Conservation (phyloP, 2,113 vertebrate genomes). For the Dascyllus trimaculatus region DNA sequence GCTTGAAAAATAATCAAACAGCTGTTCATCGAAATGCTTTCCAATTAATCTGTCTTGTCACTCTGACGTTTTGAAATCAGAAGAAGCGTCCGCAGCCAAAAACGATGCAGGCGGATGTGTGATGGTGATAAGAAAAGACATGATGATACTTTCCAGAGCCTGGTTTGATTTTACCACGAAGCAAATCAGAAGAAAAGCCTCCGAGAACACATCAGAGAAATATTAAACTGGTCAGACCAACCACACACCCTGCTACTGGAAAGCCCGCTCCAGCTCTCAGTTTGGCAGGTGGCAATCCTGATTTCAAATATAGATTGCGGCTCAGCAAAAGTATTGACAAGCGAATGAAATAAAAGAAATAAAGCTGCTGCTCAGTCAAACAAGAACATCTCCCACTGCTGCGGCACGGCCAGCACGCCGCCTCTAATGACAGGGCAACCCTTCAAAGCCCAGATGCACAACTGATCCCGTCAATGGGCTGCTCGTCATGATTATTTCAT, state of each 20-base stretch:
- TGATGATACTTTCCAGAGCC: too few species aligned
- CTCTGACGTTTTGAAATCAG: too few species aligned
- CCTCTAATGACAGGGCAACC: constrained; percentile 44
- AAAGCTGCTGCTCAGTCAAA: not conserved
- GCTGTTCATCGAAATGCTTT: too few species aligned
- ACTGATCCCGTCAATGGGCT: constrained; percentile 37
- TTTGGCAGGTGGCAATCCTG: not conserved
- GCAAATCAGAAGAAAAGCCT: too few species aligned
- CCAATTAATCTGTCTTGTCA: too few species aligned
- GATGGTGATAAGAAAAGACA: too few species aligned
- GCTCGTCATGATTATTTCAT: constrained; percentile 64
- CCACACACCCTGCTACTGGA: not conserved
- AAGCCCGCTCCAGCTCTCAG: not conserved
- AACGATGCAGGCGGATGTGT: too few species aligned
- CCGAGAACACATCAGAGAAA: not conserved
- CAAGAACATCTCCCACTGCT: not conserved
- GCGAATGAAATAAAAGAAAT: constrained; percentile 8
- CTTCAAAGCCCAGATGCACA: constrained; percentile 9
- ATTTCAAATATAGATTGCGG: not conserved
- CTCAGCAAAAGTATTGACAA: not conserved
- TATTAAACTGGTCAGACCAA: not conserved
- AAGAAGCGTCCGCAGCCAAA: too few species aligned
- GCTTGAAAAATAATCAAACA: too few species aligned
- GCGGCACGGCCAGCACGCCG: not conserved
- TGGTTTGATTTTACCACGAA: too few species aligned